Evolutionary conservation across 2,888 invertebrate genomes (phyloP).

Genomic region (Agonopterix arenella): DNA sequence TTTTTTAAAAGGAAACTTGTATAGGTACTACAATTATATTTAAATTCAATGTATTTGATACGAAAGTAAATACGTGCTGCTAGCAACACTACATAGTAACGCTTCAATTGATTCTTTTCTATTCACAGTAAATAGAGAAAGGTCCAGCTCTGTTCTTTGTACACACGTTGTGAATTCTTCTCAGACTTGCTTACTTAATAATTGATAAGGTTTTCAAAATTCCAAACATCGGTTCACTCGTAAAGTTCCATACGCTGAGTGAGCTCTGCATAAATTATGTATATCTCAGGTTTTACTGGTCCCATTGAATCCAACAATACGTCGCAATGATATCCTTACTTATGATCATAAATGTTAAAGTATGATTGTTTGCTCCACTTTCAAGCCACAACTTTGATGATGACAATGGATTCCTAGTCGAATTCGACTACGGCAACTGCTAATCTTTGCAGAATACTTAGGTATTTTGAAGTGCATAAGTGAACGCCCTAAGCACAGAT

Average conservation of each 20-base stretch:
- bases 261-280: slow-evolving; percentile 3
- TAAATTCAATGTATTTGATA: too few relatives aligned
- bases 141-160: neutral
- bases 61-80: neutral
- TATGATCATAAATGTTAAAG: too few relatives aligned
- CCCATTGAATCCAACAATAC: slow-evolving; percentile 4
- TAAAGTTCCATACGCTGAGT: slow-evolving; percentile 1
- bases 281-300: neutral
- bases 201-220: slow-evolving; percentile 5
- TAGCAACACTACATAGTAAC: too few relatives aligned
- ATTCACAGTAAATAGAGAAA: neutral
- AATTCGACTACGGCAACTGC: too few relatives aligned
- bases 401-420: too few relatives aligned
- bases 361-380: too few relatives aligned
- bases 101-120: neutral
- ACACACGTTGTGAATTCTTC: neutral
- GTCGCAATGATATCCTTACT: neutral
- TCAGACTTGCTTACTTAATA: slow-evolving; percentile 2
- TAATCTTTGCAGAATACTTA: too few relatives aligned
- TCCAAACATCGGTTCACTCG: slow-evolving; percentile 2
- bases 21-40: too few relatives aligned
- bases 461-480: too few relatives aligned
- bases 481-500: too few relatives aligned
- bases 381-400: too few relatives aligned
- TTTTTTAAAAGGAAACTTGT: too few relatives aligned